A percentile compares a stretch with the other conserved stretches of the same genome.
Evolutionary conservation across 2,113 vertebrate species (phyloP).

Genomic region (Rissa tridactyla): DNA sequence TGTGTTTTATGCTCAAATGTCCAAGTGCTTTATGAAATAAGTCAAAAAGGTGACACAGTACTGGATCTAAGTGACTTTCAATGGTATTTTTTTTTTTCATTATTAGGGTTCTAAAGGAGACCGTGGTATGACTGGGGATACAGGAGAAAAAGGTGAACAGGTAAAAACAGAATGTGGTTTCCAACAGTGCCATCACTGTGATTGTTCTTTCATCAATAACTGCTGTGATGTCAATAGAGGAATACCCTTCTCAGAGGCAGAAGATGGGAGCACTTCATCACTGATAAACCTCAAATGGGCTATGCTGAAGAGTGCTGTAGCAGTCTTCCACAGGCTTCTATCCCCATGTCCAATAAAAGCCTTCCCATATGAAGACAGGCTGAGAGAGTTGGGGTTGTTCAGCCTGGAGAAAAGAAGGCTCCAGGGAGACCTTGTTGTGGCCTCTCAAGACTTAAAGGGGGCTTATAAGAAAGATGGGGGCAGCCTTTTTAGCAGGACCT

Average conservation of each 20-base stretch:
- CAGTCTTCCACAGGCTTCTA: background rate
- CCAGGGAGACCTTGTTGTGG: background rate
- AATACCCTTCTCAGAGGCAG: background rate
- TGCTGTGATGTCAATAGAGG: background rate
- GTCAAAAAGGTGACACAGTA: background rate
- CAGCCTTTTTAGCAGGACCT: background rate
- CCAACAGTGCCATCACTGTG: background rate
- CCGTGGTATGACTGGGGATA: constrained; percentile 77
- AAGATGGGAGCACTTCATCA: background rate
- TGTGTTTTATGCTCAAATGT: background rate
- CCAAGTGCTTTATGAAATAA: background rate
- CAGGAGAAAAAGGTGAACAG: constrained; percentile 89
- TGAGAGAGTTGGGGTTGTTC: background rate
- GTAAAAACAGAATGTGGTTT: constrained; percentile 60
- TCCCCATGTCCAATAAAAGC: background rate
- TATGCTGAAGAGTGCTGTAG: background rate
- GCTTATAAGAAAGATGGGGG: background rate
- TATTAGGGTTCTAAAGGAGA: constrained; percentile 87
- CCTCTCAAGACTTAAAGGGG: background rate
- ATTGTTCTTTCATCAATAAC: background rate
- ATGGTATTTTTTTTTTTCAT: background rate
- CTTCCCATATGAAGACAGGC: background rate
- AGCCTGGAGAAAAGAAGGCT: background rate
- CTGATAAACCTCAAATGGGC: background rate
- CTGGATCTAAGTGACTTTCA: background rate